phyloP scores from a whole-genome alignment of 1,140 invertebrate species.

The Diuraphis noxia region DNA sequence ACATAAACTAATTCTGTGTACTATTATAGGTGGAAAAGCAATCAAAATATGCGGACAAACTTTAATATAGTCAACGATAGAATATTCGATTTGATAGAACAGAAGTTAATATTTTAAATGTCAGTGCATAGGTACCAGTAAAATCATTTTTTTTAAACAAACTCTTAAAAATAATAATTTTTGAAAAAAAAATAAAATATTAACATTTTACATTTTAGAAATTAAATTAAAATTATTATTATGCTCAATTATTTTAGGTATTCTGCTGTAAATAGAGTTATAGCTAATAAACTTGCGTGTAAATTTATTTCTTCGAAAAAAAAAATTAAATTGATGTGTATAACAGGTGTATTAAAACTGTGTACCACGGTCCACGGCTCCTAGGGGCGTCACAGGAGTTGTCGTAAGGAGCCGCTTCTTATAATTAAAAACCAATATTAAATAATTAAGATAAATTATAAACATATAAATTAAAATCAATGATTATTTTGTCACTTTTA shows the following conservation, averaged over 20 bases:
- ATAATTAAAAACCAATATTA: too few species aligned
- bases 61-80: background rate
- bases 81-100: background rate
- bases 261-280: background rate
- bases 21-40: background rate
- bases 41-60: background rate
- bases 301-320: too few species aligned
- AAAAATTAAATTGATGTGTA: too few species aligned
- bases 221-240: background rate
- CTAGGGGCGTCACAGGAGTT: too few species aligned
- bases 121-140: background rate
- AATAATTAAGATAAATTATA: too few species aligned
- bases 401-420: too few species aligned
- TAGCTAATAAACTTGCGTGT: too few species aligned
- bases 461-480: too few species aligned
- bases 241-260: background rate
- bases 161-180: background rate
- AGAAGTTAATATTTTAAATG: background rate
- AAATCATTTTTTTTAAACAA: too few species aligned
- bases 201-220: background rate
- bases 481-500: too few species aligned
- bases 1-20: background rate
- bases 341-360: too few species aligned
- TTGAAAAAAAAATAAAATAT: background rate
- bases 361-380: too few species aligned